Conservation (phyloP, 64 coral and sea anemone species). For the Stichodactyla helianthus region DNA sequence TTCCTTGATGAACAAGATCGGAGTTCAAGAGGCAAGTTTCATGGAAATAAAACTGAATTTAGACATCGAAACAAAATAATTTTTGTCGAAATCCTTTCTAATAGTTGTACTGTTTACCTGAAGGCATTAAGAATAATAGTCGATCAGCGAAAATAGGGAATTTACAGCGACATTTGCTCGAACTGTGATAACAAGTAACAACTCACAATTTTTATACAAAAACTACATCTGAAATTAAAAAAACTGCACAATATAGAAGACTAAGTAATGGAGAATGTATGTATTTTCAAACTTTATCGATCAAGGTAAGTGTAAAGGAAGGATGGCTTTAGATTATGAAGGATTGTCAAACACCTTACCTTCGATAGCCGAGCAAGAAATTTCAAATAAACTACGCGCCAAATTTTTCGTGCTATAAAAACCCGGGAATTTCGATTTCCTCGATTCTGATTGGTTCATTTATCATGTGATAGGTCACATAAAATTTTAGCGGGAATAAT, state of each 20-base stretch:
- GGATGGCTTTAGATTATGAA: slow-evolving; percentile 19
- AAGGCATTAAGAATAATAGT: background rate
- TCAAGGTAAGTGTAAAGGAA: background rate
- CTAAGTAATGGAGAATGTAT: background rate
- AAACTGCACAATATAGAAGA: background rate
- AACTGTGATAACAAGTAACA: no score
- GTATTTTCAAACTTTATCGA: background rate
- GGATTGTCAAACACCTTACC: slow-evolving; percentile 26
- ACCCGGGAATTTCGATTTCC: slow-evolving; percentile 53
- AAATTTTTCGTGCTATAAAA: slow-evolving; percentile 35
- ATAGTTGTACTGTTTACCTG: background rate
- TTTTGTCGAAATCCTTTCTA: background rate
- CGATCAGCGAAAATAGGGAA: background rate
- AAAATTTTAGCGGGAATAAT: slow-evolving; percentile 28
- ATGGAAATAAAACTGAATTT: background rate
- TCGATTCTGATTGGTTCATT: background rate
- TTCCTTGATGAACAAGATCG: background rate
- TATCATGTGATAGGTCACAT: slow-evolving; percentile 45
- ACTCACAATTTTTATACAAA: background rate
- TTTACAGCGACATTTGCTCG: background rate
- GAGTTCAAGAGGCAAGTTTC: background rate
- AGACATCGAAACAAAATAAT: background rate
- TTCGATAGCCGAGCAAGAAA: slow-evolving; percentile 14
- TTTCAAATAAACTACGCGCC: slow-evolving; percentile 60
- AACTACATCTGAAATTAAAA: no score